A percentile compares a stretch with the other conserved stretches of the same genome.
Conservation (phyloP, 2,113 vertebrate genomes). For the Passer domesticus region DNA sequence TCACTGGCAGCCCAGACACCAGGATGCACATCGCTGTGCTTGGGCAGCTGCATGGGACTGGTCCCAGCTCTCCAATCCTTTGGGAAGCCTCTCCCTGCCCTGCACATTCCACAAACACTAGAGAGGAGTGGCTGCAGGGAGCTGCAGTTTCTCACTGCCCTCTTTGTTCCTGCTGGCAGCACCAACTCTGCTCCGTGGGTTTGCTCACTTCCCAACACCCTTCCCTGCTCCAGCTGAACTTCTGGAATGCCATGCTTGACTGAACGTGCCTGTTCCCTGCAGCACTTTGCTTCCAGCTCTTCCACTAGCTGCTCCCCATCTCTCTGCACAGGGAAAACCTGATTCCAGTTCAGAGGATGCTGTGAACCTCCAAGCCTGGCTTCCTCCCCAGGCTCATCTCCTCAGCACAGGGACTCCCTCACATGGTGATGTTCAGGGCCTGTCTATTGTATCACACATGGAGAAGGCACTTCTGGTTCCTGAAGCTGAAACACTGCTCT, state of each 20-base stretch:
- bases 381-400: not conserved
- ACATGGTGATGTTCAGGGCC: not conserved
- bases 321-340: not conserved
- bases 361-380: not conserved
- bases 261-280: not conserved
- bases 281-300: not conserved
- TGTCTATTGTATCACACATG: fast-evolving
- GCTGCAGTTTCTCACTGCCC: not conserved
- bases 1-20: not conserved
- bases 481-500: not conserved
- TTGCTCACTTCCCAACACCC: not conserved
- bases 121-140: not conserved
- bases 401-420: not conserved
- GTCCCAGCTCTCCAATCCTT: no score
- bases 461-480: not conserved
- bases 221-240: not conserved
- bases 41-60: fast-evolving
- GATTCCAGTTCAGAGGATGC: not conserved
- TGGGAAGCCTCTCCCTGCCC: not conserved
- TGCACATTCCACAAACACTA: fast-evolving
- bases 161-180: not conserved
- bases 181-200: fast-evolving
- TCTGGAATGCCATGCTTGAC: not conserved
- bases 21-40: fast-evolving
- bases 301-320: not conserved